Base-by-base conservation (phyloP, 2,113 vertebrate genomes). In the Dolichotis patagonum region DNA sequence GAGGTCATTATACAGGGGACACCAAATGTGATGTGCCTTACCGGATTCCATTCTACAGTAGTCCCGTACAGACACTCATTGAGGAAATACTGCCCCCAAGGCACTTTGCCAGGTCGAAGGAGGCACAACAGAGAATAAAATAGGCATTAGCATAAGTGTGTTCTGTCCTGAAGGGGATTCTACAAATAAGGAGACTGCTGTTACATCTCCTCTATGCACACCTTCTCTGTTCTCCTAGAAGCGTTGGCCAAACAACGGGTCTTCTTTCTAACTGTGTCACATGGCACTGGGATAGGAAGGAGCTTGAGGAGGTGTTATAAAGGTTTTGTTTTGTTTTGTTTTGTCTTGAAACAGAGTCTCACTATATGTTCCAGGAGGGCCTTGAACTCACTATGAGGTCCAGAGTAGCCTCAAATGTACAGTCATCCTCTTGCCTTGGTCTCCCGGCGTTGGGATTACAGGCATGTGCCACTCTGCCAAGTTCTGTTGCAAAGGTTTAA, bases 1-100 rank as follows among this genome's bases (percentile, higher is more conserved):
- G 1, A 56, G 12, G 26, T 22, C 28, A 0, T 4, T 2, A 0
- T 17, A 9, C 2, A 1, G 43, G 1, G 14, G 19, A 4, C n/a
- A 20, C 3, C 1, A 20, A 28, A 0, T 0, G 28, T 3, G 28
- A 32, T 1, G 0, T 75, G 41, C 8, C 12, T 11, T 13, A 28
- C 11, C 22, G 26, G 9, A 46, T 54, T 35, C 41, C 43, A 2
- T 4, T 28, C 41, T 12, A 6, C 43, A 0, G 19, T 9, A 49
- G 38, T 32, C 41, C 10, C 0, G 2, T 1, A 6, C 46, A 65
- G 3, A 52, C 7, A 2, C 54, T 43, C 43, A 10, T 1, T 3
- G 41, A 46, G 56, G 22, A 30, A 22, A 20, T 13, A 1, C 41
- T 2, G 14, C 5, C 32, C 7, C 2, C 52, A 14, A 28, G 52